phyloP scores from a whole-genome alignment of 2,888 invertebrate genomes.

The Agriopis leucophaearia region DNA sequence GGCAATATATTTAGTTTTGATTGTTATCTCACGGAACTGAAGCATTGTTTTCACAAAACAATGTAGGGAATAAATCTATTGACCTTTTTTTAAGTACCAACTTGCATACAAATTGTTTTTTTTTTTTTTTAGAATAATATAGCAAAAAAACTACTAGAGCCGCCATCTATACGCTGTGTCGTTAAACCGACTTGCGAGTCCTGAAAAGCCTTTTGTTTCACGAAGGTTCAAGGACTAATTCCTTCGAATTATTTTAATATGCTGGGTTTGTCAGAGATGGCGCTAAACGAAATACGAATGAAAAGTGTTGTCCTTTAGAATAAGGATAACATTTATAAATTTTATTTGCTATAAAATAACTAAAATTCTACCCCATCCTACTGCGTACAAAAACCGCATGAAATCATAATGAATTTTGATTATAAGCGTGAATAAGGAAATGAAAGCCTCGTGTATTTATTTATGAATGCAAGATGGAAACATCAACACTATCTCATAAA shows the following conservation, averaged over 20 bases:
- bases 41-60: constrained; percentile 15
- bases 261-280: constrained; percentile 33
- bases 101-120: too few species aligned
- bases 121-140: too few species aligned
- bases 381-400: background rate
- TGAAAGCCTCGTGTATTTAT: constrained; percentile 39
- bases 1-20: constrained; percentile 17
- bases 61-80: constrained; percentile 13
- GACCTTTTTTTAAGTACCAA: background rate
- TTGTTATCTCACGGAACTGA: constrained; percentile 29
- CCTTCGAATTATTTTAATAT: constrained; percentile 15
- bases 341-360: too few species aligned
- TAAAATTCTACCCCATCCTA: too few species aligned
- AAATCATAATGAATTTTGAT: background rate
- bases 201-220: constrained; percentile 14
- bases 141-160: background rate
- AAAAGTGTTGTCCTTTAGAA: background rate
- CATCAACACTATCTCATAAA: constrained; percentile 39
- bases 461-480: constrained; percentile 35
- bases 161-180: constrained; percentile 20
- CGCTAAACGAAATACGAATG: constrained; percentile 26
- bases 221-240: background rate
- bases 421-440: constrained; percentile 19
- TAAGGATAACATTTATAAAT: background rate
- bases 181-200: background rate